A percentile compares a stretch with the other conserved stretches of the same genome.
Evolutionary conservation across 2,888 invertebrate species (phyloP).

Genomic region (Volucella bombylans): DNA sequence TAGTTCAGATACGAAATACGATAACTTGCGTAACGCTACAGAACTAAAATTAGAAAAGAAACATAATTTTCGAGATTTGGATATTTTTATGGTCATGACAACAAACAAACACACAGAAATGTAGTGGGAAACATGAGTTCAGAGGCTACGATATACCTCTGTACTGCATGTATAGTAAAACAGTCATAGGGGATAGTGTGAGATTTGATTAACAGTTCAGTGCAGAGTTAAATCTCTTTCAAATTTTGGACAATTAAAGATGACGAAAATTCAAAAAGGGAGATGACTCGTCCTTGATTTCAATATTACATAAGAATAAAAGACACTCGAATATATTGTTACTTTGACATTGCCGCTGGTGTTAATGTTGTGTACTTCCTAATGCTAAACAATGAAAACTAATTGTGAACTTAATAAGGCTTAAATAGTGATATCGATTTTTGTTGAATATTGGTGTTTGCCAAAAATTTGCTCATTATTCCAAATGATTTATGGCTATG

Average conservation of each 20-base stretch:
- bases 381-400: too few relatives aligned
- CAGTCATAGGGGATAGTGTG: background rate
- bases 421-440: too few relatives aligned
- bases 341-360: conserved; percentile 34
- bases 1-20: background rate
- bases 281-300: conserved; percentile 52
- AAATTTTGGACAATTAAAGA: background rate
- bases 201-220: background rate
- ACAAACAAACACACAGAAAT: conserved; percentile 12
- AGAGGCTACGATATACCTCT: background rate
- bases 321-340: conserved; percentile 13
- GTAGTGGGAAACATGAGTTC: background rate
- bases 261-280: background rate
- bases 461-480: too few relatives aligned
- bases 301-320: conserved; percentile 52
- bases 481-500: too few relatives aligned
- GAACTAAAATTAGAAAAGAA: background rate
- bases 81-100: conserved; percentile 27
- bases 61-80: background rate
- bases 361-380: too few relatives aligned
- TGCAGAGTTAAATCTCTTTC: background rate
- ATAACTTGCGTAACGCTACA: background rate
- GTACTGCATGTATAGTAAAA: background rate
- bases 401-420: too few relatives aligned
- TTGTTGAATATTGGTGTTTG: too few relatives aligned